phyloP scores from a whole-genome alignment of 2,797 vertebrate species.

The Chrysocyon brachyurus region DNA sequence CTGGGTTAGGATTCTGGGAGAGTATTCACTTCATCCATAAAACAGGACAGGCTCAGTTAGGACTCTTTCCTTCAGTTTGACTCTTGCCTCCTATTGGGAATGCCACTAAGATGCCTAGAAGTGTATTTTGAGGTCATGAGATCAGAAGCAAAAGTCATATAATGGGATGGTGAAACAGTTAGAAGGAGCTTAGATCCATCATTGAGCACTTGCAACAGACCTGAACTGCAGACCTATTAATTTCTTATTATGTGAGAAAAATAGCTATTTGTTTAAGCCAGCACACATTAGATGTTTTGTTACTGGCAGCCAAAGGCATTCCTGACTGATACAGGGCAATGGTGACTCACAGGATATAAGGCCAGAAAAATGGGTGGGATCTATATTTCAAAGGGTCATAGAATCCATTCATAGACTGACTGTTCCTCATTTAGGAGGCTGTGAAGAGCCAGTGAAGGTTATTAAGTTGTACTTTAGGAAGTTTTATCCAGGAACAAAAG shows the following conservation, averaged over 20 bases:
- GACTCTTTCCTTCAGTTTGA: not conserved
- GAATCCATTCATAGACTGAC: not conserved
- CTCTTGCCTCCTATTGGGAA: not conserved
- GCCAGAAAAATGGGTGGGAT: not conserved
- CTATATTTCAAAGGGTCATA: not conserved
- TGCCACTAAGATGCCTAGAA: not conserved
- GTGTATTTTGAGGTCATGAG: not conserved
- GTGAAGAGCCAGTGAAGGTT: not conserved
- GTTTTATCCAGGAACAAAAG: not conserved
- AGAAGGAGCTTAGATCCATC: not conserved
- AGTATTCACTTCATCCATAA: not conserved
- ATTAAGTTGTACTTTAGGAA: not conserved
- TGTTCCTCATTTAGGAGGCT: not conserved
- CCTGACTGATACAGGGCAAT: not conserved
- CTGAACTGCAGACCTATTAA: not conserved
- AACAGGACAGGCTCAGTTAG: not conserved
- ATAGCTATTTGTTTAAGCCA: not conserved
- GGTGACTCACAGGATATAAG: not conserved
- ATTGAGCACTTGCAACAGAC: not conserved
- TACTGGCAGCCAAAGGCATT: not conserved
- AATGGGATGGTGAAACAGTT: not conserved
- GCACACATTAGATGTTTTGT: not conserved
- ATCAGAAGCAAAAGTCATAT: not conserved
- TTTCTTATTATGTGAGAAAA: not conserved
- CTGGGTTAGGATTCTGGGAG: conserved; percentile 19